These are phyloP conservation scores for Stichodactyla mertensii DNA, from an alignment of 64 coral and sea anemone genomes.

Conservation along the genomic window DNA sequence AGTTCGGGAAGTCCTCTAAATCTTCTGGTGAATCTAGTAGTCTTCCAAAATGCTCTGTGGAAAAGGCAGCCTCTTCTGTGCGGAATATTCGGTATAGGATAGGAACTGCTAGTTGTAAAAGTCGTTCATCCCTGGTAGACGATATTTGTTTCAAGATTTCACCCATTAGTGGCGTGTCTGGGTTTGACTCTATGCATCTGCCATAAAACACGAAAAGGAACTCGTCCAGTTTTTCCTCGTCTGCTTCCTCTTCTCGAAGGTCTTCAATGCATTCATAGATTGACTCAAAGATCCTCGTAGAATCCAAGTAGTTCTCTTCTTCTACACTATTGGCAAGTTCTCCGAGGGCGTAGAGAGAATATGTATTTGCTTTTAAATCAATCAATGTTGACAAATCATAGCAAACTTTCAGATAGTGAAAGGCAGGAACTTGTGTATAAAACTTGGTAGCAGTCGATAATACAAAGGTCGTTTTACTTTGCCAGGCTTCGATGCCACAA, in stretches of 20 bases:
- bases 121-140: conserved; percentile 22
- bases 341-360: conserved; percentile 65
- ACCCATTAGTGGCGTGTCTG: conserved; percentile 59
- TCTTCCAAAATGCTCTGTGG: conserved; percentile 43
- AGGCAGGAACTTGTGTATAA: conserved; percentile 26
- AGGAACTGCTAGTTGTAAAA: conserved; percentile 44
- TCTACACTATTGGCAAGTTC: conserved; percentile 36
- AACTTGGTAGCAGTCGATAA: conserved; percentile 53
- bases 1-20: conserved; percentile 52
- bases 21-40: conserved; percentile 19
- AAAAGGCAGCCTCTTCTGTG: conserved; percentile 34
- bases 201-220: conserved; percentile 63
- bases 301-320: conserved; percentile 46
- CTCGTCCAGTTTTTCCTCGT: conserved; percentile 32
- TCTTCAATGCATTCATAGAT: conserved; percentile 24
- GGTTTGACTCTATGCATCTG: conserved; percentile 75
- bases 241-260: conserved; percentile 32
- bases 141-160: conserved; percentile 60
- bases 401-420: conserved; percentile 70
- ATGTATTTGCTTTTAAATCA: conserved; percentile 35
- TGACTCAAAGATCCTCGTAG: conserved; percentile 42
- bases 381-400: conserved; percentile 63
- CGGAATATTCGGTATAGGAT: conserved; percentile 66
- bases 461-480: conserved; percentile 36
- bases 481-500: conserved; percentile 34